Base-by-base conservation (phyloP, 2,113 vertebrate species). In the Dendrocopos noguchii region DNA sequence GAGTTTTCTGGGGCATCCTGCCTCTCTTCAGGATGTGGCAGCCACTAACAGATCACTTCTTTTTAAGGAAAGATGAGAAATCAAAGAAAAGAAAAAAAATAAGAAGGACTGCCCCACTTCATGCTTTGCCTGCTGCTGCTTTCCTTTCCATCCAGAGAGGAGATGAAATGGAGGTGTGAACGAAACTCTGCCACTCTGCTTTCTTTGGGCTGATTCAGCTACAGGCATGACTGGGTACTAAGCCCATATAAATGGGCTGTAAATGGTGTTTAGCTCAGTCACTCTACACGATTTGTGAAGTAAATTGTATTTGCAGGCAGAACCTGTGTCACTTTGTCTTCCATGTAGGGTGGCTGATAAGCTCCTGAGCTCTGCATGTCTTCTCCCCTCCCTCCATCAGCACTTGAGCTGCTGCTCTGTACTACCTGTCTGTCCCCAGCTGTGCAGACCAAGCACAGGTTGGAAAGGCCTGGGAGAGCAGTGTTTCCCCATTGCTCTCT, bases 341-440 rank as follows among this genome's bases (percentile, higher is more conserved):
- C 20, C 2, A 0, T 2, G 28, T 0, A 7, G 14, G 4, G 39
- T 13, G 28, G 29, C 15, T n/a, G 19, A 21, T 6, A 9, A 71
- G 36, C 21, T 78, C 27, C 12, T 0, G 4, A 17, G 34, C 1
- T 2, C 5, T 3, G 8, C 0, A 0, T 25, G 42, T 36, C 39
- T 19, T 59, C 29, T 74, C 6, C 52, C 6, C 57, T 74, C 21
- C 10, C 12, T 65, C 15, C 39, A 1, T 13, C 18, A 44, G 16
- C 0, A 0, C 17, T 19, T 2, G 5, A 4, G 13, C 52, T 57
- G 60, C 59, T 20, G 12, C 4, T 21, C 0, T 4, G 29, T 0
- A 5, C 44, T 31, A 53, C 78, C 31, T n/a, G 6, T 25, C 22
- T 16, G 15, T 20, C 15, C 24, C 29, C 42, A 18, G 31, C 60